A percentile compares a stretch with the other conserved stretches of the same genome.
Evolutionary conservation across 2,113 vertebrate genomes (phyloP).

Genomic region (Terrapene triunguis): DNA sequence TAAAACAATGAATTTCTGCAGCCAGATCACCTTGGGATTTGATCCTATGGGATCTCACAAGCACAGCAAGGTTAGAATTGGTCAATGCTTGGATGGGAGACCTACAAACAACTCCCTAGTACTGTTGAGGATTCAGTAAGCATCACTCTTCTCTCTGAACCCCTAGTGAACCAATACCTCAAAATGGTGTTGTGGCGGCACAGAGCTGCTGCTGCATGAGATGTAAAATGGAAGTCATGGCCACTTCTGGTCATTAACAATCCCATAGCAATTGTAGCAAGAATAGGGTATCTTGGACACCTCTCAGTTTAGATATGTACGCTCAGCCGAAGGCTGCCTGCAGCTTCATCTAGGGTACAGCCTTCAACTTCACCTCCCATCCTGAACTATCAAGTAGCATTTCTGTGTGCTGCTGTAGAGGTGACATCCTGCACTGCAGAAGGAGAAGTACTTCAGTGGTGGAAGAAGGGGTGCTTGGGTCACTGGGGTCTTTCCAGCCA

Average conservation of each 20-base stretch:
- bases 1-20: neutral
- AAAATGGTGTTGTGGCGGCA: neutral
- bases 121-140: neutral
- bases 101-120: neutral
- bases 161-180: neutral
- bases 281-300: rapidly evolving
- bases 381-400: neutral
- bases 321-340: neutral
- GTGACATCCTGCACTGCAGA: neutral
- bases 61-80: neutral
- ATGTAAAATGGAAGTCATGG: rapidly evolving
- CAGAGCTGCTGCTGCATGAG: neutral
- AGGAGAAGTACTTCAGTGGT: neutral
- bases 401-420: neutral
- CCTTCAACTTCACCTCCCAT: neutral
- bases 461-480: neutral
- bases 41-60: neutral
- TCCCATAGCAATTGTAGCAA: neutral
- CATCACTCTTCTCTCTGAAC: neutral
- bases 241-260: neutral
- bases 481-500: neutral
- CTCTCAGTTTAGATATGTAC: neutral
- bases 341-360: neutral
- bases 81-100: neutral
- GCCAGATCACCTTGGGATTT: neutral